These are phyloP conservation scores for Perccottus glenii DNA, from an alignment of 2,113 vertebrate genomes.

Conservation along the genomic window DNA sequence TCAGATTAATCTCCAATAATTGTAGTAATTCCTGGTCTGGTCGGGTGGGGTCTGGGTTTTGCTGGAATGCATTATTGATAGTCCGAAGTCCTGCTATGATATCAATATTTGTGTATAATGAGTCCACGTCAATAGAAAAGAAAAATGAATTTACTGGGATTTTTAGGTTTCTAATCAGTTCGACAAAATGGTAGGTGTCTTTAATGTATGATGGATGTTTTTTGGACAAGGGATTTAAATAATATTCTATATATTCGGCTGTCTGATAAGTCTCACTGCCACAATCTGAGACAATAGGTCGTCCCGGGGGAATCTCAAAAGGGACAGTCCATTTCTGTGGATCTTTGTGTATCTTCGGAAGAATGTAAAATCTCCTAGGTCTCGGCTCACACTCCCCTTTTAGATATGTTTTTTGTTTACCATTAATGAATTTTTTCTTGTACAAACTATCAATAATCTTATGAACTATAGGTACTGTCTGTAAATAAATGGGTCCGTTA, in stretches of 20 bases:
- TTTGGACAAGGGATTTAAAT: neutral
- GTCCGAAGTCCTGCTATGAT: neutral
- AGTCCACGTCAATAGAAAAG: neutral
- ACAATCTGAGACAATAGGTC: neutral
- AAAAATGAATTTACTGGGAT: neutral
- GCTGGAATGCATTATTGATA: neutral
- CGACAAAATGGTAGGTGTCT: neutral
- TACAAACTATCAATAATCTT: too few species aligned
- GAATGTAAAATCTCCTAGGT: neutral
- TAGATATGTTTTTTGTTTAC: too few species aligned
- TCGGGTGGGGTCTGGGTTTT: neutral
- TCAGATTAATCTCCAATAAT: too few species aligned
- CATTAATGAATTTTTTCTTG: too few species aligned
- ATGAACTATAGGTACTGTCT: too few species aligned
- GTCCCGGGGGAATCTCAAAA: neutral
- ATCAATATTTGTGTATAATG: neutral
- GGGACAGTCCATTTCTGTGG: neutral
- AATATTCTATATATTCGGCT: neutral
- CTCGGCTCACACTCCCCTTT: neutral
- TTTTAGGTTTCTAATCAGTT: rapidly evolving
- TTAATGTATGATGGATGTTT: too few species aligned
- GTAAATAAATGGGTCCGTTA: too few species aligned
- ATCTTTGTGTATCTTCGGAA: neutral
- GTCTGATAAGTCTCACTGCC: neutral
- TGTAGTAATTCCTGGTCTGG: too few species aligned